Base-by-base conservation (phyloP, 92 coral and sea anemone genomes). In the Zoanthus sociatus region DNA sequence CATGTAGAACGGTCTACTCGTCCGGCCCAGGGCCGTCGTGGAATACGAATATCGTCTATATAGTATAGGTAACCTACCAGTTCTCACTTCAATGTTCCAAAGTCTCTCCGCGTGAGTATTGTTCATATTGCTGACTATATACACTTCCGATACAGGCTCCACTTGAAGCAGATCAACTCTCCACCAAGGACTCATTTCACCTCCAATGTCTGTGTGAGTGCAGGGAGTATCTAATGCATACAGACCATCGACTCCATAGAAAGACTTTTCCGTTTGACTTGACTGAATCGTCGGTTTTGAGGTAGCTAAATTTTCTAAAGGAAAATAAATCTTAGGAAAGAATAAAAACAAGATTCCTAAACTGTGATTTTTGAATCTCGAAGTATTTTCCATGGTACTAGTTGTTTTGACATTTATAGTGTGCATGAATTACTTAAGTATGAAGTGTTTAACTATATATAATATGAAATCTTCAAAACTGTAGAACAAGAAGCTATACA, bases 61-160 rank as follows among this genome's bases (percentile, higher is more conserved):
- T 61, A 16, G 3, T 6, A 30, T 30, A 20, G 10, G 1, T 9
- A 20, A 21, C 58, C 14, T 74, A 74, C 78, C 78, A 15, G 18
- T 6, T 46, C 78, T 45, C 58, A 74, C 82, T 46, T 77, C 82
- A 26, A 53, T 51, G 67, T 14, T 12, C 66, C 66, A 53, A 21
- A 77, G 67, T 77, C 66, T 50, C 31, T 76, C 64, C 45, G 6
- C 46, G 31, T 37, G 53, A 37, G 17, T 11, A 31, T 33, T 10
- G 5, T 53, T 63, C 17, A n/a, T 42, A 0, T 66, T 53, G 54
- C 44, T 74, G 16, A 74, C 78, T 58, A 74, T 46, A 12, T 74
- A 74, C 12, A 74, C 78, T 20, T 77, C 82, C 11, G 82, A 77
- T 18, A 77, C 82, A 77, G 68, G 82, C 31, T 77, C 67, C 66